These are phyloP conservation scores for Pseudolaguvia tuberculata DNA, from an alignment of 2,113 vertebrate species.

Conservation along the genomic window DNA sequence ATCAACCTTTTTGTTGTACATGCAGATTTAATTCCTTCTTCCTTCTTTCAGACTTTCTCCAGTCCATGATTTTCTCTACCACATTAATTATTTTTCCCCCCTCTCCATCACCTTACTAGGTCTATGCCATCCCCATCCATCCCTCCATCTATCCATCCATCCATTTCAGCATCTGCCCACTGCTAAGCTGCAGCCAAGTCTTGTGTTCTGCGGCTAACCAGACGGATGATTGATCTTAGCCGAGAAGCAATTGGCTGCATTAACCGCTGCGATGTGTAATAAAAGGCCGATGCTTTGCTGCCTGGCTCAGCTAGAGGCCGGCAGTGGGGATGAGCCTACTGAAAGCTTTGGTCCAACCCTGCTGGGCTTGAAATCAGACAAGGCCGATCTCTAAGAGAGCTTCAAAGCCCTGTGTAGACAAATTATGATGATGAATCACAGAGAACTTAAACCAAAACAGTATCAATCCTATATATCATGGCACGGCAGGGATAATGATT, in stretches of 20 bases:
- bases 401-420: conserved; percentile 53
- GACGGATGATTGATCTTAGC: conserved; percentile 52
- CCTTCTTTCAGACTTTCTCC: background rate
- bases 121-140: conserved; percentile 6
- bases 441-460: conserved; percentile 48
- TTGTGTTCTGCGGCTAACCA: conserved; percentile 58
- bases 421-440: conserved; percentile 63
- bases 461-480: conserved; percentile 60
- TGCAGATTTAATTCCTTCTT: background rate
- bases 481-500: conserved; percentile 30
- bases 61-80: background rate
- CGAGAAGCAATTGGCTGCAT: conserved; percentile 40
- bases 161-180: conserved; percentile 17
- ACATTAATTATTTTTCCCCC: conserved; percentile 14
- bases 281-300: conserved; percentile 57
- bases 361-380: conserved; percentile 56
- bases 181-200: conserved; percentile 37
- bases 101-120: conserved; percentile 17
- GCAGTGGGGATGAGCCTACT: conserved; percentile 45
- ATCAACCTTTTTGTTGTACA: conserved; percentile 7
- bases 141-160: too few species aligned
- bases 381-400: conserved; percentile 43
- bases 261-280: conserved; percentile 50
- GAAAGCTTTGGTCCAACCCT: conserved; percentile 45
- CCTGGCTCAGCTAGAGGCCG: conserved; percentile 26